Evolutionary conservation across 1,140 invertebrate genomes (phyloP), one percentile per base, ranked within the genome.

Genomic region (Drosophila serrata): DNA sequence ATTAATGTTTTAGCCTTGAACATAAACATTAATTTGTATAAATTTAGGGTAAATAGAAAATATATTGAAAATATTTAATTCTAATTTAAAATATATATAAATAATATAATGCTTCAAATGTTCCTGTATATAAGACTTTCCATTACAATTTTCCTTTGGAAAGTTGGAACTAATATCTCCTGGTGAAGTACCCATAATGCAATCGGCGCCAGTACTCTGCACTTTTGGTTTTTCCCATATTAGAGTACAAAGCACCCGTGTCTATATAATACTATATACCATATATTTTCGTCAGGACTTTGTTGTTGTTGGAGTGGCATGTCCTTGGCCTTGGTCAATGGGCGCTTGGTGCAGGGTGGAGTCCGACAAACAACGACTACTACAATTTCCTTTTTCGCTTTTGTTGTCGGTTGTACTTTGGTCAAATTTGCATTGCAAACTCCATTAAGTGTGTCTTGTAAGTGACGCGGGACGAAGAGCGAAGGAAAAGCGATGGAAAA

Each of bases 291-390:
- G 76, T 61, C 60, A 67, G 51, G 45, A 65, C 58, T 81, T 63
- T 33, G 59, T 69, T 33, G 59, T 69, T 46, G 40, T 48, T 56
- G 49, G 57, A 39, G 67, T 55, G 61, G 43, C 58, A 61, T 88
- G 84, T 77, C 84, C 84, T 88, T 88, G 84, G 84, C 84, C 84
- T 87, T 88, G 82, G 70, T 63, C 81, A 72, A 56, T 75, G 69
- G 40, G 55, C 45, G 63, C 43, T 42, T 1, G 3, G 22, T 75
- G 75, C 70, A 45, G 45, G 46, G 37, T 29, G 43, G 37, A 27
- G 43, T 65, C 31, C 35, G 53, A 69, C 64, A 58, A 58, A 77
- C 63, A 39, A 43, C 19, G 73, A 75, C 62, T 79, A 65, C 65
- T 65, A 70, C 70, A 79, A 87, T 87, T 79, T 74, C 84, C 68